A percentile compares a stretch with the other conserved stretches of the same genome.
phyloP scores from a whole-genome alignment of 2,113 vertebrate genomes.

The Scopus umbretta region DNA sequence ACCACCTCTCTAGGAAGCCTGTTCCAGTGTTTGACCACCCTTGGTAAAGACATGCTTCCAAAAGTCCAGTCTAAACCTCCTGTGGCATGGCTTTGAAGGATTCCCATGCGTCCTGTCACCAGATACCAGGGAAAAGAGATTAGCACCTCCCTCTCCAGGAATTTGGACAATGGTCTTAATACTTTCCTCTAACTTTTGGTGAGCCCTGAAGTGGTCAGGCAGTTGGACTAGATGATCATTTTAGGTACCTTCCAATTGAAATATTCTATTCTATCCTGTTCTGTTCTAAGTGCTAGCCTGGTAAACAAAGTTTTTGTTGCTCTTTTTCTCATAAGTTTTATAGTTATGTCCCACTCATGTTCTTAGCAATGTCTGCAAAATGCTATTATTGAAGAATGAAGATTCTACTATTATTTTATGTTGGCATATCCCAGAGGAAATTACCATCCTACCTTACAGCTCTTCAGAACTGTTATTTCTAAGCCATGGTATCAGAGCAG shows the following conservation, averaged over 20 bases:
- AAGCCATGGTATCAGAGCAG: not conserved
- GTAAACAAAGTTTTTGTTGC: not conserved
- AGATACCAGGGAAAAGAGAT: not conserved
- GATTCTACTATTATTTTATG: not conserved
- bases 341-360: not conserved
- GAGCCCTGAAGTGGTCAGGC: not conserved
- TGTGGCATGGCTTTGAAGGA: not conserved
- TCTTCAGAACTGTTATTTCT: not conserved
- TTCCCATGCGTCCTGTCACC: too few relatives aligned
- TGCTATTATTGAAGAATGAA: not conserved
- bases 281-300: not conserved
- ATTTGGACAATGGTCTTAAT: not conserved
- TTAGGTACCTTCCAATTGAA: not conserved
- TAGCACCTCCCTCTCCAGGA: not conserved
- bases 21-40: not conserved
- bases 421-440: not conserved
- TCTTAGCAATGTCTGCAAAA: not conserved
- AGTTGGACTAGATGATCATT: accelerated
- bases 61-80: not conserved
- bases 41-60: not conserved
- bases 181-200: not conserved
- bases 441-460: not conserved
- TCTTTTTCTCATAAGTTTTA: not conserved
- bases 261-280: not conserved
- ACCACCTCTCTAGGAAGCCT: not conserved